Conservation (phyloP, 1,140 invertebrate genomes). For the Anoplolepis gracilipes region DNA sequence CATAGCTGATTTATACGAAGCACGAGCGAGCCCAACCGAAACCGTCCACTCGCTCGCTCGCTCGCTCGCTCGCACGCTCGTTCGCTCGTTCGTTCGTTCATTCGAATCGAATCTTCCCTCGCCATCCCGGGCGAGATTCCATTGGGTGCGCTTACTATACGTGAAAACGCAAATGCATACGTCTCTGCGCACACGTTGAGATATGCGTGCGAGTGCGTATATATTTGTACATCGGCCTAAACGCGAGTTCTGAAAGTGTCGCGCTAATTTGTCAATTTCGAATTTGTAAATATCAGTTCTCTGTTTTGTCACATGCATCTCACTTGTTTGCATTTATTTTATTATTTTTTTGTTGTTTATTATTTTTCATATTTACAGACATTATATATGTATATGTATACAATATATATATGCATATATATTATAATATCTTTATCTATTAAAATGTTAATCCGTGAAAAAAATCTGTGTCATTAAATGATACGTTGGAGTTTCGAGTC, state of each 20-base stretch:
- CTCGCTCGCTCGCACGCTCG: constrained; percentile 73
- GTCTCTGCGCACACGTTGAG: constrained; percentile 38
- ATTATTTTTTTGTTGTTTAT: too few species aligned
- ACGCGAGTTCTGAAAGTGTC: neutral
- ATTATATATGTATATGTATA: neutral
- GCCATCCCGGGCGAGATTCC: constrained; percentile 58
- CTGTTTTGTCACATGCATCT: neutral
- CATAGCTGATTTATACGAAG: constrained; percentile 84
- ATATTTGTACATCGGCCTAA: neutral
- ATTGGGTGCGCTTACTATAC: constrained; percentile 56
- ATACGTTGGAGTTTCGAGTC: neutral
- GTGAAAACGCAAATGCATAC: constrained; percentile 47
- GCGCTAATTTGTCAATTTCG: neutral
- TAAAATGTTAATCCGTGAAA: neutral
- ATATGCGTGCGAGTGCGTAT: constrained; percentile 34
- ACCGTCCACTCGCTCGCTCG: constrained; percentile 79
- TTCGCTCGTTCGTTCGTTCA: constrained; percentile 75
- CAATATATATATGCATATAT: neutral
- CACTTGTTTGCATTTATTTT: neutral
- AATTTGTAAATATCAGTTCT: neutral
- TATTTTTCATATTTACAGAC: too few species aligned
- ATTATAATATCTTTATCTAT: neutral
- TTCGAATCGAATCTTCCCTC: constrained; percentile 74
- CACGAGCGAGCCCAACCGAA: constrained; percentile 79
- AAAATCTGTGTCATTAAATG: neutral